These are phyloP conservation scores for Molossus molossus DNA, from an alignment of 2,797 vertebrate genomes.

Conservation along the genomic window DNA sequence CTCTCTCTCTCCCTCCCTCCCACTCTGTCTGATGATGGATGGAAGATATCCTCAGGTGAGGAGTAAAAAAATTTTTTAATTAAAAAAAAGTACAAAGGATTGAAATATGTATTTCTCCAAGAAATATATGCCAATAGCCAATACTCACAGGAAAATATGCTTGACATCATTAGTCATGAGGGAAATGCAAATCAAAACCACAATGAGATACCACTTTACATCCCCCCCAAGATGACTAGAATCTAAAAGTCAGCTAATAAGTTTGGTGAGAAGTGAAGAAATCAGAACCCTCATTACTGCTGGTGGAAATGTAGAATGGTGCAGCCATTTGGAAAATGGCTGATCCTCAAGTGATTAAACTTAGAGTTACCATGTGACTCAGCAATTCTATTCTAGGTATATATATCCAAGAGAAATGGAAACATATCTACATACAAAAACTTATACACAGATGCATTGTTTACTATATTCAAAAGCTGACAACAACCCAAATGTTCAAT, in stretches of 20 bases:
- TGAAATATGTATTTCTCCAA: neutral
- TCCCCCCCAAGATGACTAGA: neutral
- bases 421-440: neutral
- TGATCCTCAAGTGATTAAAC: conserved; percentile 9
- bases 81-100: neutral
- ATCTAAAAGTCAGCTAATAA: neutral
- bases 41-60: no score
- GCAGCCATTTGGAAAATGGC: neutral
- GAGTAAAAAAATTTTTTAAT: no score
- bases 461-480: neutral
- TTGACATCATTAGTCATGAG: neutral
- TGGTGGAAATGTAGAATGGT: neutral
- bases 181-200: neutral
- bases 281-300: neutral
- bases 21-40: no score
- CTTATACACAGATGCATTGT: neutral
- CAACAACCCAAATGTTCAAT: neutral
- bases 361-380: neutral
- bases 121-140: neutral
- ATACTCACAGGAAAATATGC: neutral
- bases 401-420: neutral
- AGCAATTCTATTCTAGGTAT: neutral
- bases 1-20: no score
- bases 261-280: neutral
- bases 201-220: neutral